Conservation (phyloP, 2,888 invertebrate species). For the Stenodera caucasica region DNA sequence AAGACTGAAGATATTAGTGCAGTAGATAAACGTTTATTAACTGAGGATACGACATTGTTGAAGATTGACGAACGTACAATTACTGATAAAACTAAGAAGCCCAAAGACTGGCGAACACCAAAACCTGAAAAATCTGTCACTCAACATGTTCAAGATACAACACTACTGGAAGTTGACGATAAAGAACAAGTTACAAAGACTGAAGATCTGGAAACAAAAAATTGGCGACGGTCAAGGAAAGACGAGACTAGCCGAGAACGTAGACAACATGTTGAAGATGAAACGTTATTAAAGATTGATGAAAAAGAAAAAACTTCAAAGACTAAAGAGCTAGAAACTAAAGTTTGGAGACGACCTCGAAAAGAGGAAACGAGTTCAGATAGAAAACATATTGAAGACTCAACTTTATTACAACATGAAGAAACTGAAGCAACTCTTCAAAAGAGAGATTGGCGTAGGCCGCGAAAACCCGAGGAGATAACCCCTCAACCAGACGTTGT, state of each 20-base stretch:
- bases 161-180: conserved; percentile 47
- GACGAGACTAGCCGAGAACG: conserved; percentile 25
- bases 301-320: conserved; percentile 36
- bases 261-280: conserved; percentile 37
- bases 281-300: conserved; percentile 43
- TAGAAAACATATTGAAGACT: conserved; percentile 38
- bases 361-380: conserved; percentile 27
- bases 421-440: conserved; percentile 44
- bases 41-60: conserved; percentile 29
- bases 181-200: conserved; percentile 32
- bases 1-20: conserved; percentile 24
- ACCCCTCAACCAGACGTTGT: conserved; percentile 38
- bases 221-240: conserved; percentile 36
- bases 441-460: conserved; percentile 39
- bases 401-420: conserved; percentile 30
- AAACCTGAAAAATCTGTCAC: conserved; percentile 23
- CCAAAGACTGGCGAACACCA: conserved; percentile 28
- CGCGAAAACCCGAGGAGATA: conserved; percentile 39
- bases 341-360: conserved; percentile 37
- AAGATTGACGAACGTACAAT: conserved; percentile 26
- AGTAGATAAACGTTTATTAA: conserved; percentile 18
- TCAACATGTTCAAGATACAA: conserved; percentile 34
- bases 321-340: conserved; percentile 30
- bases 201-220: conserved; percentile 29
- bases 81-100: conserved; percentile 23